phyloP scores from a whole-genome alignment of 2,113 vertebrate genomes.

The Talpa occidentalis region DNA sequence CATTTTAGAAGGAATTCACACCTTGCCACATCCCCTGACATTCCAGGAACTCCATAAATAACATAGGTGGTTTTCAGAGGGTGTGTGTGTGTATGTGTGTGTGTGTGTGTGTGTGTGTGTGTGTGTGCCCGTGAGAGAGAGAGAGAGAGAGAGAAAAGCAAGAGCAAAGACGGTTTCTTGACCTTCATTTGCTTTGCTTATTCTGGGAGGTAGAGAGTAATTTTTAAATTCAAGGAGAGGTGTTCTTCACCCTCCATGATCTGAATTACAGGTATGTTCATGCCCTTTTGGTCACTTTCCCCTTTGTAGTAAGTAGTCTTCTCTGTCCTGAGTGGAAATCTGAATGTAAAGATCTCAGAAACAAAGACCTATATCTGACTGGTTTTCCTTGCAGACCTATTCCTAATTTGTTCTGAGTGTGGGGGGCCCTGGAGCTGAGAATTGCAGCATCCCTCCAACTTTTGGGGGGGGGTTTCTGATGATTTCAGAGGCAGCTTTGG shows the following conservation, averaged over 20 bases:
- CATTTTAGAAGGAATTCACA: slow-evolving; percentile 77
- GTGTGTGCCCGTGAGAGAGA: neutral
- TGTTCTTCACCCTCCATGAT: neutral
- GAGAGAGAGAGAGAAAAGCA: neutral
- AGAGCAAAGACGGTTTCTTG: neutral
- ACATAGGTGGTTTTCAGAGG: slow-evolving; percentile 68
- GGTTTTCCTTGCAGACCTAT: neutral
- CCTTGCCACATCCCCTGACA: slow-evolving; percentile 8
- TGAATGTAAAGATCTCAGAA: slow-evolving; percentile 5
- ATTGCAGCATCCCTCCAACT: neutral
- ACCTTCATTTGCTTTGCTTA: neutral
- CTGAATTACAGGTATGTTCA: neutral
- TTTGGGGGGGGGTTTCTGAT: neutral
- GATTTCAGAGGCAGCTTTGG: neutral
- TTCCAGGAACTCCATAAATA: slow-evolving; percentile 62
- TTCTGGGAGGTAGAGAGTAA: neutral
- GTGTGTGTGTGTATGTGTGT: slow-evolving; percentile 11
- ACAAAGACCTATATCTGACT: neutral
- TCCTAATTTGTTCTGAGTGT: neutral
- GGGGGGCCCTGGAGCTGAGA: neutral
- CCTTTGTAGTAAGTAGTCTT: neutral
- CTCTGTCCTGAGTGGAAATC: neutral
- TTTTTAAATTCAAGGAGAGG: neutral
- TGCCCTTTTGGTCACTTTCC: neutral
- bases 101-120: neutral